Conservation (phyloP, 2,113 vertebrate genomes). For the Alouatta palliata region DNA sequence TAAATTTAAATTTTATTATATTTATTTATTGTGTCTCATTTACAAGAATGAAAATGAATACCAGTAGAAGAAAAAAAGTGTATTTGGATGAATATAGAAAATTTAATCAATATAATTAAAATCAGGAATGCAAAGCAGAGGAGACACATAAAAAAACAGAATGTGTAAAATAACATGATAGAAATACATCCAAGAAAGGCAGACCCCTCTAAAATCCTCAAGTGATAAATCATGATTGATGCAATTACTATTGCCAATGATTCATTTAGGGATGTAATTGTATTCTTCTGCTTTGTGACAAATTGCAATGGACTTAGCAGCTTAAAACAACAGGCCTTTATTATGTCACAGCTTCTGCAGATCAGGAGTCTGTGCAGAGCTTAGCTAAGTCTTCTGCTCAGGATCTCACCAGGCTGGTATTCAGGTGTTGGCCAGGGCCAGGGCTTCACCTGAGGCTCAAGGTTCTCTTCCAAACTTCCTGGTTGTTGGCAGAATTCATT, state of each 20-base stretch:
- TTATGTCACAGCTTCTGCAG: background rate
- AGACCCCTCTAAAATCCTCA: too few relatives aligned
- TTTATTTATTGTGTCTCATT: background rate
- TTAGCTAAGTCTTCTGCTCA: rapidly evolving
- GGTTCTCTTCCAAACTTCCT: background rate
- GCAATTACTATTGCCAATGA: too few relatives aligned
- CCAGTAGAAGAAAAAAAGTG: background rate
- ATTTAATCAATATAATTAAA: background rate
- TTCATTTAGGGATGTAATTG: background rate
- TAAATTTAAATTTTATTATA: background rate
- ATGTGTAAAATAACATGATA: background rate
- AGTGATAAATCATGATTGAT: too few relatives aligned
- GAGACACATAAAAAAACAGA: background rate
- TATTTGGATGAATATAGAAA: background rate
- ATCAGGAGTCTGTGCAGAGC: background rate
- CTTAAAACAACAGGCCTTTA: background rate
- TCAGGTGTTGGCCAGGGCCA: background rate
- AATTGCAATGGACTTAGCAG: background rate
- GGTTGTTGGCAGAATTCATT: background rate
- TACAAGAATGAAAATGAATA: background rate
- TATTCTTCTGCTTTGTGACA: background rate
- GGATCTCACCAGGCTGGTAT: background rate
- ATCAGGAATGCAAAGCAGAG: background rate
- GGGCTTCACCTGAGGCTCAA: background rate
- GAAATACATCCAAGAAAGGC: background rate